Conservation (phyloP, 37 sponge, comb jelly and placozoan genomes). For the Dysidea cf. avara region DNA sequence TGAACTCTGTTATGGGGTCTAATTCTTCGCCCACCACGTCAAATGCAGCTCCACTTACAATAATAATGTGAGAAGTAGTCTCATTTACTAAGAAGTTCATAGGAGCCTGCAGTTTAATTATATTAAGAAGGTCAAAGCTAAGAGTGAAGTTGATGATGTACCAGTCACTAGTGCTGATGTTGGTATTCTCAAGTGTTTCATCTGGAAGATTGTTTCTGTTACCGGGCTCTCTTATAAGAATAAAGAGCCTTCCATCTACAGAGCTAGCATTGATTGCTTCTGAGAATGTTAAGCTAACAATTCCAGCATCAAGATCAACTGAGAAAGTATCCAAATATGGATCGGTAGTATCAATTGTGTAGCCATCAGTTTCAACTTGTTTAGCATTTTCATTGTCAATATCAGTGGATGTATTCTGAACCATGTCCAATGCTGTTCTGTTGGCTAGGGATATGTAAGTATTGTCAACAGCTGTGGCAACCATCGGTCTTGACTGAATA, state of each 20-base stretch:
- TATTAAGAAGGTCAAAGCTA: conserved; percentile 45
- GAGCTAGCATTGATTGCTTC: conserved; percentile 57
- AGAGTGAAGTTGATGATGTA: conserved; percentile 80
- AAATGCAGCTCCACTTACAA: background rate
- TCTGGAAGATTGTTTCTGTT: background rate
- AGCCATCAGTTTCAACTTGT: conserved; percentile 10
- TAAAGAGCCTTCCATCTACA: conserved; percentile 6
- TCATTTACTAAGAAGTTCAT: conserved; percentile 14
- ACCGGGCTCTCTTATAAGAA: background rate
- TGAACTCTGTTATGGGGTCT: background rate
- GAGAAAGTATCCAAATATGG: conserved; percentile 59
- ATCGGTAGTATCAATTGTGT: conserved; percentile 37
- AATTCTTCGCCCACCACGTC: background rate
- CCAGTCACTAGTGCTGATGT: conserved; percentile 49
- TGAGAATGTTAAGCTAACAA: conserved; percentile 67
- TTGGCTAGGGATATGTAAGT: conserved; percentile 56
- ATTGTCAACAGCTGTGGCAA: conserved; percentile 27
- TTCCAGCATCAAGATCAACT: conserved; percentile 62
- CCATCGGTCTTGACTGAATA: conserved; percentile 48
- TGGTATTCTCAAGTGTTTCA: background rate
- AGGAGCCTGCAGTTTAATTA: conserved; percentile 40
- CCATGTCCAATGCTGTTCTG: conserved; percentile 62
- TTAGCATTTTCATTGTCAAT: conserved; percentile 27
- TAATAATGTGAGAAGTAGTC: conserved; percentile 26
- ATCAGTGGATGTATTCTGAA: conserved; percentile 50